Evolutionary conservation across 2,113 vertebrate genomes (phyloP).

Genomic region (Ginglymostoma cirratum): DNA sequence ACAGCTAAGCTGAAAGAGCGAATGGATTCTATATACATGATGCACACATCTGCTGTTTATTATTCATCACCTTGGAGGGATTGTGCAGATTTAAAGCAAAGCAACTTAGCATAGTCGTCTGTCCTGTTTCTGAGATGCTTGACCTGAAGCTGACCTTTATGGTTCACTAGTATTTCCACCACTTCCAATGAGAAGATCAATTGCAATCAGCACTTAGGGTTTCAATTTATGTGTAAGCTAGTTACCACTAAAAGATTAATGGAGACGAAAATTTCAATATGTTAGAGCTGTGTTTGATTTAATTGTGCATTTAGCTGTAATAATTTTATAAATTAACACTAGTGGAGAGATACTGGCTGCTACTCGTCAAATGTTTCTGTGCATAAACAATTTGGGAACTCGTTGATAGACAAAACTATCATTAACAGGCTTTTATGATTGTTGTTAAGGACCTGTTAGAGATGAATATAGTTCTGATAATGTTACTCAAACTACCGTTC

Average conservation of each 20-base stretch:
- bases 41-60: slow-evolving; percentile 22
- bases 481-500: background rate
- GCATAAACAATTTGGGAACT: background rate
- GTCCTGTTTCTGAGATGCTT: background rate
- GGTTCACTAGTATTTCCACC: background rate
- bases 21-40: slow-evolving; percentile 12
- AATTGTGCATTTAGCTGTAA: background rate
- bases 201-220: background rate
- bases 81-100: background rate
- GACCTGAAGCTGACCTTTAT: background rate
- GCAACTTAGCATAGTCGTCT: background rate
- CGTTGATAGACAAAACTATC: background rate
- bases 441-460: background rate
- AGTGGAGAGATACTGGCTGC: background rate
- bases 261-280: background rate
- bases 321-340: background rate
- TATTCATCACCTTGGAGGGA: slow-evolving; percentile 13
- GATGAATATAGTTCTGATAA: background rate
- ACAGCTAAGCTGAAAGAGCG: background rate
- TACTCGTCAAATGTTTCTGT: background rate
- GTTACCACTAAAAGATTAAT: slow-evolving; percentile 1
- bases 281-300: background rate
- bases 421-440: background rate
- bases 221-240: background rate
- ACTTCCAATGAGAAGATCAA: background rate